Conservation (phyloP, 1,140 invertebrate genomes). For the Drosophila mauritiana region DNA sequence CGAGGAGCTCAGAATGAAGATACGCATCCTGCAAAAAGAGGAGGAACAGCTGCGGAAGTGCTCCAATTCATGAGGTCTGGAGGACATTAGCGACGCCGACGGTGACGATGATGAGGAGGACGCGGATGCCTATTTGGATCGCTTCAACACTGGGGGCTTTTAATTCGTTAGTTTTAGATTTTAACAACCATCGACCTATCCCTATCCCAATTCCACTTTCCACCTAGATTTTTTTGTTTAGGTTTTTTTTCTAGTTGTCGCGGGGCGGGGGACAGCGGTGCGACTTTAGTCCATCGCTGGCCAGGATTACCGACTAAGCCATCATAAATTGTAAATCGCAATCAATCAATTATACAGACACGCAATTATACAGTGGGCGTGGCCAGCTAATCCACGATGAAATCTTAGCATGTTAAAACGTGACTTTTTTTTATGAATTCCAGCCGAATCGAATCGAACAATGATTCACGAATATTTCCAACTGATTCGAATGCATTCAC, state of each 20-base stretch:
- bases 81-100: conserved; percentile 60
- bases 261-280: conserved; percentile 40
- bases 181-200: conserved; percentile 2
- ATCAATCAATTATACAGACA: conserved; percentile 30
- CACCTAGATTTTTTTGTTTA: conserved; percentile 22
- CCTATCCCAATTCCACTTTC: not conserved
- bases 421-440: not conserved
- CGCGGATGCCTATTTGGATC: conserved; percentile 22
- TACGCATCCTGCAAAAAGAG: conserved; percentile 81
- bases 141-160: conserved; percentile 23
- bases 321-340: conserved; percentile 63
- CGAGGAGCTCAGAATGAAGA: conserved; percentile 82
- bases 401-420: conserved; percentile 15
- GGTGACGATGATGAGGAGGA: conserved; percentile 25
- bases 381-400: conserved; percentile 33
- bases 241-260: conserved; percentile 19
- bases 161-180: conserved; percentile 30
- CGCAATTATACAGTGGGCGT: conserved; percentile 15
- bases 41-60: conserved; percentile 74
- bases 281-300: conserved; percentile 13
- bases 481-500: too few species aligned
- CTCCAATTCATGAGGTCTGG: conserved; percentile 72
- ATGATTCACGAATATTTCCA: not conserved
- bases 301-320: conserved; percentile 42
- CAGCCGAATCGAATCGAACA: too few species aligned